Evolutionary conservation across 1,140 invertebrate species (phyloP), one percentile per base, ranked within the genome.

Genomic region (Sipha flava): DNA sequence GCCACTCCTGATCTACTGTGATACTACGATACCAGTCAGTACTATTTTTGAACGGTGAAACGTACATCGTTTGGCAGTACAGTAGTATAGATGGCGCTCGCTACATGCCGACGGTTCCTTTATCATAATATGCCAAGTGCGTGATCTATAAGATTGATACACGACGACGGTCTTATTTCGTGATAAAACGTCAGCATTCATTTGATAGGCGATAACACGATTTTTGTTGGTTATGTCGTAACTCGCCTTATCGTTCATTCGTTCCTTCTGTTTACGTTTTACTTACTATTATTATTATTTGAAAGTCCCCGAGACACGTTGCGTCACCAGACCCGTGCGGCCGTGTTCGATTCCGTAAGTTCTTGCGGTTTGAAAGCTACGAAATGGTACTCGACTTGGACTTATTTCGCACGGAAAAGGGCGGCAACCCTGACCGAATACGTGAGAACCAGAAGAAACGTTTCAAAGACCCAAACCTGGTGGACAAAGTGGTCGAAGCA

Each of bases 341-440:
- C n/a, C 16, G 23, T 16, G 1, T 29, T 31, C 16, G 29, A 31
- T 14, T 49, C n/a, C n/a, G 29, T 34, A 6, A 6, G 1, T n/a
- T 31, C n/a, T 37, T 12, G 7, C 9, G 18, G 23, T 59, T 23
- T n/a, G 6, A 21, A 2, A 3, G 45, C 18, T n/a, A 45, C 1
- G 43, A 45, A 23, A 99, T 99, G 98, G 97, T 98, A 64, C 88
- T 99, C n/a, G 97, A 99, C 87, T 89, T 99, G 83, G 97, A 99
- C 87, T 87, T 97, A 64, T 99, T 99, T 85, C 92, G 98, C 54
- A 89, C 90, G 3, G 97, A 99, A 82, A 99, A 99, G 87, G 97
- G 98, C 29, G 94, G 94, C 23, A 90, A 96, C 86, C 94, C 95
- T 0, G 91, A 95, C 16, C 92, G 94, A 85, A 91, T 99, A 29